Evolutionary conservation across 1,140 invertebrate species (phyloP).

Genomic region (Oncopeltus fasciatus): DNA sequence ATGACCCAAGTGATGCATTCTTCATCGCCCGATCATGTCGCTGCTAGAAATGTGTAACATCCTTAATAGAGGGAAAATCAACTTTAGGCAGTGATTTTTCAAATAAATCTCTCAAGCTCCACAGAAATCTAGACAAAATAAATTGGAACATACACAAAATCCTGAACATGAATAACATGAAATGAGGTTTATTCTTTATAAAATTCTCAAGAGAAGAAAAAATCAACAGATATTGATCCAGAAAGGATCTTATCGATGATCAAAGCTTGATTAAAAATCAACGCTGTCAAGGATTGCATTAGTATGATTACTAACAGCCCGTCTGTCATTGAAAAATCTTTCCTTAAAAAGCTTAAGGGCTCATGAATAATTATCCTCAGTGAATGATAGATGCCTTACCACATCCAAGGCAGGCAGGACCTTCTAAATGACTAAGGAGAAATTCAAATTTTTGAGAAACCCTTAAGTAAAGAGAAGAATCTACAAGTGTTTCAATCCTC

Average conservation of each 20-base stretch:
- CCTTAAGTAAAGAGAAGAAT: constrained; percentile 6
- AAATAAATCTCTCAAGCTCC: not conserved
- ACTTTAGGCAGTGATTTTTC: not conserved
- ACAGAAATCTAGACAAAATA: not conserved
- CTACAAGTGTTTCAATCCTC: not conserved
- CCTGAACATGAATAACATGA: not conserved
- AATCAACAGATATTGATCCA: constrained; percentile 22
- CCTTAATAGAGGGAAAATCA: not conserved
- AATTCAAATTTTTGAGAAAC: constrained; percentile 32
- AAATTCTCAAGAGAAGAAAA: not conserved
- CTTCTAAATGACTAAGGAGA: constrained; percentile 70
- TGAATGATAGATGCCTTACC: not conserved
- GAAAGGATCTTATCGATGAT: constrained; percentile 24
- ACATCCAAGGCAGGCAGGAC: constrained; percentile 32
- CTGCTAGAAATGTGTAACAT: not conserved
- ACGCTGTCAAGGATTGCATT: not conserved
- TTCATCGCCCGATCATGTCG: not conserved
- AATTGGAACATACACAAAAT: not conserved
- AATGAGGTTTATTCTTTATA: not conserved
- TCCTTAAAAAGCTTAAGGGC: not conserved
- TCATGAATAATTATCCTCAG: constrained; percentile 20
- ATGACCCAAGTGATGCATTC: not conserved
- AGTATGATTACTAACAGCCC: not conserved
- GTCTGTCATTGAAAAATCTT: not conserved
- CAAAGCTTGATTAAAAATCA: not conserved